A percentile compares a stretch with the other conserved stretches of the same genome.
Evolutionary conservation across 1,140 invertebrate species (phyloP).

Genomic region (Notospermus geniculatus): DNA sequence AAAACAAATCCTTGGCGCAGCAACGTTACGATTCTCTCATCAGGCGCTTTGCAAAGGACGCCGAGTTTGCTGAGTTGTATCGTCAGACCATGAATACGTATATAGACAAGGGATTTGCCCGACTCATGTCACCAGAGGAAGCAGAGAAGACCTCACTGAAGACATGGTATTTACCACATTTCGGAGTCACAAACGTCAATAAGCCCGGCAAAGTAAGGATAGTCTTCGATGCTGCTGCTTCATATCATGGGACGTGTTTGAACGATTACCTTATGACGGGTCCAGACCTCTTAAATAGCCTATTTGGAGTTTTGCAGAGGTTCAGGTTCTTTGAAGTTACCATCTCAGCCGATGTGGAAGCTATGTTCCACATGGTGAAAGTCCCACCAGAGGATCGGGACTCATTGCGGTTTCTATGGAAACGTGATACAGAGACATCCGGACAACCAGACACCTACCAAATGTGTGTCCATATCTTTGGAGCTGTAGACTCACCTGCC

Average conservation of each 20-base stretch:
- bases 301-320: conserved; percentile 11
- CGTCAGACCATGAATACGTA: background rate
- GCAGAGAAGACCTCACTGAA: background rate
- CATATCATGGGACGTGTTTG: conserved; percentile 14
- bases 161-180: conserved; percentile 14
- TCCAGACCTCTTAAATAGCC: conserved; percentile 9
- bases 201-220: conserved; percentile 3
- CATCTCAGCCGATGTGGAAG: conserved; percentile 14
- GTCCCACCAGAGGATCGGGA: conserved; percentile 16
- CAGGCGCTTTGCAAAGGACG: background rate
- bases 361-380: conserved; percentile 20
- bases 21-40: background rate
- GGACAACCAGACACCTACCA: conserved; percentile 9
- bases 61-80: background rate
- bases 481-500: conserved; percentile 17
- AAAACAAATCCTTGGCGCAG: background rate
- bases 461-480: conserved; percentile 24
- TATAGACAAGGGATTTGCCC: background rate
- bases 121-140: background rate
- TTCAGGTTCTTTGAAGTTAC: conserved; percentile 16
- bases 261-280: conserved; percentile 13
- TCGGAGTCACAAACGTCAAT: conserved; percentile 5
- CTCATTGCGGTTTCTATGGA: conserved; percentile 18
- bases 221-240: conserved; percentile 5
- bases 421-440: conserved; percentile 7